Percentiles rank a stretch among this genome's conserved stretches.
phyloP scores from a whole-genome alignment of 2,888 invertebrate species.

The Macrophya alboannulata region DNA sequence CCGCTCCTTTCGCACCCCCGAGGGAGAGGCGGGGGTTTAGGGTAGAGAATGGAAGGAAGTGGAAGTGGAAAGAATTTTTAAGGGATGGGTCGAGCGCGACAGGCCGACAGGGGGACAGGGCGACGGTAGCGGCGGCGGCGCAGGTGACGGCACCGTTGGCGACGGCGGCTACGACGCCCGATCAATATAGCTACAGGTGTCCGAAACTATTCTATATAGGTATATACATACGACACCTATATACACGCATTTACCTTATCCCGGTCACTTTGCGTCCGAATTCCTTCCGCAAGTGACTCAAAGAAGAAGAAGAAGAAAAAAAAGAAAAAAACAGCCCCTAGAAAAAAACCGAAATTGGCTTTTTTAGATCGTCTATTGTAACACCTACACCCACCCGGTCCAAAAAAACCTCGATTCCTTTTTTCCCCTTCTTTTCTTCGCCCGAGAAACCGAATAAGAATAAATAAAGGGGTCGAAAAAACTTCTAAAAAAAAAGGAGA shows the following conservation, averaged over 20 bases:
- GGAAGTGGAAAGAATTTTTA: constrained; percentile 15
- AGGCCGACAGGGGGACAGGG: constrained; percentile 37
- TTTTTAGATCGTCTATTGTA: background rate
- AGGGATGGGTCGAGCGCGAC: constrained; percentile 41
- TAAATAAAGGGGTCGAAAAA: background rate
- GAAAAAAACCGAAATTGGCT: background rate
- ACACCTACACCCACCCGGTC: background rate
- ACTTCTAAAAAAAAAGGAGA: background rate
- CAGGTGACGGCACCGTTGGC: constrained; percentile 44
- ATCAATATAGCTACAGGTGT: constrained; percentile 52
- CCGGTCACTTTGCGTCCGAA: constrained; percentile 33
- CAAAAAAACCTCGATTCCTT: background rate
- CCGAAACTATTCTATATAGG: constrained; percentile 32
- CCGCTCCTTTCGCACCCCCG: background rate
- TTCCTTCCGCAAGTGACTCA: background rate
- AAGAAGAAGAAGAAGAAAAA: background rate
- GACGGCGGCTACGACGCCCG: constrained; percentile 46
- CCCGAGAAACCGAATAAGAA: background rate
- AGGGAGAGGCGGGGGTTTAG: background rate
- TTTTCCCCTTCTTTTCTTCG: background rate
- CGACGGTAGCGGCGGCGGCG: constrained; percentile 40
- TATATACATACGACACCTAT: background rate
- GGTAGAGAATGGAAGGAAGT: background rate
- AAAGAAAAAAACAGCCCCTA: too few species aligned
- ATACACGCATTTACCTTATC: background rate